Evolutionary conservation across 2,797 vertebrate species (phyloP).

Genomic region (Hapalemur alaotrensis): DNA sequence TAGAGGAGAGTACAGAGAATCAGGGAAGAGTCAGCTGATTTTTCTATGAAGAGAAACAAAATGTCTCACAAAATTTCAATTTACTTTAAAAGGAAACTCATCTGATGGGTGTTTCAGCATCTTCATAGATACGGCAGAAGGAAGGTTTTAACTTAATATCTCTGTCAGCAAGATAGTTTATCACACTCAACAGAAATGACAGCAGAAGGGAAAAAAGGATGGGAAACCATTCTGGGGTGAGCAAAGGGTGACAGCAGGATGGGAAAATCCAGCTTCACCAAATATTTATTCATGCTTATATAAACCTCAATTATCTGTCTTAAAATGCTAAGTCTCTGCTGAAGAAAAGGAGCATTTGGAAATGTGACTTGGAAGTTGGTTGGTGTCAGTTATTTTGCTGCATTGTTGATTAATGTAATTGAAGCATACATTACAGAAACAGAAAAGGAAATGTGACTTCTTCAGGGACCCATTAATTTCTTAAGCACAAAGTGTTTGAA

Average conservation of each 20-base stretch:
- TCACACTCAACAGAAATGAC: conserved; percentile 77
- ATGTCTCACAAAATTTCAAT: conserved; percentile 75
- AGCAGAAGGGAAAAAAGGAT: conserved; percentile 61
- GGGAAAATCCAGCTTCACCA: conserved; percentile 67
- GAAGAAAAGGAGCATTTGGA: neutral
- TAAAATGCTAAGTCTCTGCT: neutral
- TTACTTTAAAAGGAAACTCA: conserved; percentile 71
- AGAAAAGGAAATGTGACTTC: conserved; percentile 85
- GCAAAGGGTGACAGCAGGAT: conserved; percentile 44
- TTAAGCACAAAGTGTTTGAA: conserved; percentile 88
- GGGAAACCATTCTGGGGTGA: conserved; percentile 59
- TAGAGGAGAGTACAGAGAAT: neutral
- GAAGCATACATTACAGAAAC: conserved; percentile 84
- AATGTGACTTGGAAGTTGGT: conserved; percentile 65
- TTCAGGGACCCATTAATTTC: conserved; percentile 89
- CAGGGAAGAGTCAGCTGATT: conserved; percentile 63
- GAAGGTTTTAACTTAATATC: conserved; percentile 63
- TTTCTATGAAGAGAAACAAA: conserved; percentile 73
- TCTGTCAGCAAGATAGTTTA: conserved; percentile 75
- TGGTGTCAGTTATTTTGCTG: conserved; percentile 77
- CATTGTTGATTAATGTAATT: conserved; percentile 86
- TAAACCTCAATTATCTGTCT: conserved; percentile 68
- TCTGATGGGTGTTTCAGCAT: conserved; percentile 53
- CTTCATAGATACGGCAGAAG: conserved; percentile 71
- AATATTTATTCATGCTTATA: conserved; percentile 70